Evolutionary conservation across 92 coral and sea anemone species (phyloP).

Genomic region (Epizoanthus rinbou): DNA sequence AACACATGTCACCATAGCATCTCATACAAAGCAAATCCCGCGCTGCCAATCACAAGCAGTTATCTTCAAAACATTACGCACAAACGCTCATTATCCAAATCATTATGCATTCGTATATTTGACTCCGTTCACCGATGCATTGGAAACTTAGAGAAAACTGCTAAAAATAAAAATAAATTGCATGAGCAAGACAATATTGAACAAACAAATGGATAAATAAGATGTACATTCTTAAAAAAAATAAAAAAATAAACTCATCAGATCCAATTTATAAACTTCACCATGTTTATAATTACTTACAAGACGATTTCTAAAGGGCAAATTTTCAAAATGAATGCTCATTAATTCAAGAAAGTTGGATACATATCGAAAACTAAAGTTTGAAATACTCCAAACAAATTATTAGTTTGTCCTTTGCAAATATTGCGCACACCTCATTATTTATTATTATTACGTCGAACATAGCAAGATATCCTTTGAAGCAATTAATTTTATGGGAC

Average conservation of each 20-base stretch:
- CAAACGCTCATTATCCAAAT: background rate
- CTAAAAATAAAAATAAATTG: background rate
- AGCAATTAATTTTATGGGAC: no score
- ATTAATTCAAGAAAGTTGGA: no score
- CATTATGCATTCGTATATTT: background rate
- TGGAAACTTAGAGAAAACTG: background rate
- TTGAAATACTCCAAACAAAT: no score
- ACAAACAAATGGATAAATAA: background rate
- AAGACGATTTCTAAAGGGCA: no score
- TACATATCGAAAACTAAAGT: no score
- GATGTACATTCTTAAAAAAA: background rate
- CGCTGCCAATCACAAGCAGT: constrained; percentile 6
- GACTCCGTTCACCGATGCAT: constrained; percentile 21
- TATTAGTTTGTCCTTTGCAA: no score
- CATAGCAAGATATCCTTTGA: no score
- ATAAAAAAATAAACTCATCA: background rate
- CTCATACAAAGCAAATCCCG: background rate
- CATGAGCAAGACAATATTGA: background rate
- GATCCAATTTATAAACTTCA: background rate
- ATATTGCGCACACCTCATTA: no score
- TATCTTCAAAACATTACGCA: background rate
- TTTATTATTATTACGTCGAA: no score
- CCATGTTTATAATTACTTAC: no score
- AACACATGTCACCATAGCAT: constrained; percentile 34
- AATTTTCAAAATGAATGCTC: no score